Conservation (phyloP, 2,113 vertebrate genomes). For the Aythya baeri region DNA sequence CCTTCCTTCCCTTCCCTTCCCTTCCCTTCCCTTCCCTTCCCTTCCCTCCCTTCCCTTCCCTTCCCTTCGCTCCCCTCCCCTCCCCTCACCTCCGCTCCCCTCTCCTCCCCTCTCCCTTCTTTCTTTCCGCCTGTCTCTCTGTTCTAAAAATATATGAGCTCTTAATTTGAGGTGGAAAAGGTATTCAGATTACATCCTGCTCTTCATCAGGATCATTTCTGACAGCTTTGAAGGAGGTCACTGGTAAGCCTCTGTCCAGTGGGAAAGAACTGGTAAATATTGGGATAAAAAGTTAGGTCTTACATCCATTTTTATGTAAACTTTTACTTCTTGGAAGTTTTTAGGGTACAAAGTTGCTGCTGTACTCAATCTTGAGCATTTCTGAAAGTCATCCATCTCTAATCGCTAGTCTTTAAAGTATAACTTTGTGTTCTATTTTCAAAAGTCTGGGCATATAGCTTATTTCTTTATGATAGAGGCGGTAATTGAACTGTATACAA, state of each 20-base stretch:
- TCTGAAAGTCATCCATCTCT: constrained; percentile 23
- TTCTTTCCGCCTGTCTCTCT: too few species aligned
- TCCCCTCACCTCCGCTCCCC: too few species aligned
- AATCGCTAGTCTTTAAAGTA: not conserved
- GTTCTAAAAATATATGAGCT: not conserved
- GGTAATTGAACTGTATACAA: not conserved
- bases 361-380: constrained; percentile 1
- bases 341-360: not conserved
- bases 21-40: too few species aligned
- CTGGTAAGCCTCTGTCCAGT: not conserved
- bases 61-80: too few species aligned
- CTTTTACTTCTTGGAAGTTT: not conserved
- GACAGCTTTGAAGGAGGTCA: not conserved
- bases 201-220: not conserved
- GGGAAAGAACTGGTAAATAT: not conserved
- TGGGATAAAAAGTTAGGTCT: not conserved
- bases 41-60: too few species aligned
- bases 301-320: not conserved
- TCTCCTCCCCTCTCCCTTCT: too few species aligned
- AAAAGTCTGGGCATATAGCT: not conserved
- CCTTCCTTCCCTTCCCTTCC: too few species aligned
- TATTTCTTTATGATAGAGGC: not conserved
- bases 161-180: not conserved
- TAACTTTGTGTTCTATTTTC: constrained; percentile 3
- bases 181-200: not conserved